Base-by-base conservation (phyloP, 2,888 invertebrate genomes). In the Asteroscopus sphinx region DNA sequence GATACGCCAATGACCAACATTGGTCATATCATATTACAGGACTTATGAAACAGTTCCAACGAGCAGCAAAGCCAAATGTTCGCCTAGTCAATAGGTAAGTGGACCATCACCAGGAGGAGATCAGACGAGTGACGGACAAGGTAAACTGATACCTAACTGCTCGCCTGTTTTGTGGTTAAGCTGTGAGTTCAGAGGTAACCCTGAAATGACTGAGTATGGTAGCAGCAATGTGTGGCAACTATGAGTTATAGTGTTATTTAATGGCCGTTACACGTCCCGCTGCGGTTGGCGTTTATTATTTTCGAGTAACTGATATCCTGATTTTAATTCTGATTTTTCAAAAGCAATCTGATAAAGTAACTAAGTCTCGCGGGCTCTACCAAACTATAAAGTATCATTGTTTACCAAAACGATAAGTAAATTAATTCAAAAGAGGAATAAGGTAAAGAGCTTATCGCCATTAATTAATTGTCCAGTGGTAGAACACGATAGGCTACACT, bases 11-110 rank as follows among this genome's bases (percentile, higher is more conserved):
- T 8, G 12, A 39, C 39, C 12, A 39, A 12, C 26, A 25, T 35
- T 30, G 13, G 16, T 30, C 25, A 33, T 15, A n/a, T n/a, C n/a
- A 26, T 17, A 7, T 12, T 28, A 32, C 25, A 25, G 12, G 0
- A 44, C 30, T 25, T 28, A 55, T 30, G 36, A 16, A 37, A 51
- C 9, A 15, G 7, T 46, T 36, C 15, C 56, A 66, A 70, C 59
- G 53, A 52, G 52, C 52, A 32, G 53, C 57, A 67, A 76, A 73
- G 65, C 76, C 70, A 70, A 76, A 78, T 79, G 74, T 75, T 61
- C 64, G 60, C 53, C n/a, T 53, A 76, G 66, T 61, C 73, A 79
- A 57, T 73, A 75, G 73, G 73, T 76, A 75, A 74, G 73, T 76
- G 65, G 62, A 68, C 65, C 72, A 68, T 73, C 60, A 54, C 42